Conservation (phyloP, 2,888 invertebrate genomes). For the Periphyllus acericola region DNA sequence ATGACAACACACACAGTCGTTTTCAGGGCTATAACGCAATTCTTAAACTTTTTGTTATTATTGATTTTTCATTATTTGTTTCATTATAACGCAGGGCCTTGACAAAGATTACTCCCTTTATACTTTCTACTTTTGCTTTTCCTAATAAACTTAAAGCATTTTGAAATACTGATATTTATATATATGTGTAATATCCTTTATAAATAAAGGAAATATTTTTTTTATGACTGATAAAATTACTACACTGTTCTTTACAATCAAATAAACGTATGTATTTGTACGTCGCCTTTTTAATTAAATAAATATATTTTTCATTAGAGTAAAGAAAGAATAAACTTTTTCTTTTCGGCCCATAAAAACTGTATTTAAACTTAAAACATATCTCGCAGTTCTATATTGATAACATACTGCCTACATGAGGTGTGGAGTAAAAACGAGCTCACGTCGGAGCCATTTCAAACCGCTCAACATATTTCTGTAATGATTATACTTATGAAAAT, state of each 20-base stretch:
- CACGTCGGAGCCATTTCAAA: not conserved
- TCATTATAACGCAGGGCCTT: conserved; percentile 33
- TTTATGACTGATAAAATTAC: not conserved
- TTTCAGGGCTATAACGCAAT: not conserved
- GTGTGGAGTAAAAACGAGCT: not conserved
- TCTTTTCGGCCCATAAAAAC: too few species aligned
- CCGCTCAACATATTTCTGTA: not conserved
- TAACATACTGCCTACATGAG: not conserved
- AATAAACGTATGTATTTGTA: not conserved
- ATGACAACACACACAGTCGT: not conserved
- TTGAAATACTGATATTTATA: not conserved
- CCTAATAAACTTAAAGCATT: conserved; percentile 39
- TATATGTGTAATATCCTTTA: not conserved
- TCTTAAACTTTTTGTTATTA: conserved; percentile 19
- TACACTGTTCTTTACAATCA: not conserved
- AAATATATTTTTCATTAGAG: not conserved
- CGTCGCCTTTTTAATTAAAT: not conserved
- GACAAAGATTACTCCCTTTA: conserved; percentile 44
- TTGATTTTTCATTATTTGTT: conserved; percentile 47
- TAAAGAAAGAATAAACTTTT: not conserved
- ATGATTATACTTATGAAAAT: not conserved
- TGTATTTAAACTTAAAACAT: too few species aligned
- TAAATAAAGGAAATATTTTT: not conserved
- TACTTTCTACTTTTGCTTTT: conserved; percentile 34
- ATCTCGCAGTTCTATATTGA: not conserved